These are phyloP conservation scores for Drosophila saltans DNA, from an alignment of 1,140 invertebrate genomes.

Conservation along the genomic window DNA sequence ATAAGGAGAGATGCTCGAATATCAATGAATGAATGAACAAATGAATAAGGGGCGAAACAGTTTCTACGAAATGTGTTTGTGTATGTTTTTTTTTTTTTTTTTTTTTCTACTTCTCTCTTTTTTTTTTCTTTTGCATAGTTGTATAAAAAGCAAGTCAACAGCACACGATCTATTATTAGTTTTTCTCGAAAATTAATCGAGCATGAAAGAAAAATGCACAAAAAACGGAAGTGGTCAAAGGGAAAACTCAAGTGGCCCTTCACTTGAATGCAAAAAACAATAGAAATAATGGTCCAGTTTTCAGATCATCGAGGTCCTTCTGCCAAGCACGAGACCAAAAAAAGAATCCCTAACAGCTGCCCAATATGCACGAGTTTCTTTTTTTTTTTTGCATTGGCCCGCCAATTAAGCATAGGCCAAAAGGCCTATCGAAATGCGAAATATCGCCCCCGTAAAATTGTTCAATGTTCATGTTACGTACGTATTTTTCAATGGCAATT, in stretches of 20 bases:
- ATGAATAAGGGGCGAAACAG: conserved; percentile 17
- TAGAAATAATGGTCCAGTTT: conserved; percentile 44
- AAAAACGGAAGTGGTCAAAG: conserved; percentile 73
- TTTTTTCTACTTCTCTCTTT: background rate
- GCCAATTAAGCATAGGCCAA: conserved; percentile 79
- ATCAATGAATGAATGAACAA: conserved; percentile 20
- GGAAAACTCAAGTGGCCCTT: conserved; percentile 57
- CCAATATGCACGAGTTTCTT: conserved; percentile 8
- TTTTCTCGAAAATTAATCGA: conserved; percentile 53
- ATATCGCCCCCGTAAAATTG: conserved; percentile 34
- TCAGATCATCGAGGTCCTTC: conserved; percentile 26
- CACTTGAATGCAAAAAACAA: conserved; percentile 25
- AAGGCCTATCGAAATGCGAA: conserved; percentile 38
- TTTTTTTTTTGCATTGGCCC: conserved; percentile 45
- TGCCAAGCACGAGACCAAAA: conserved; percentile 69
- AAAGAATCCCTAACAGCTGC: conserved; percentile 39
- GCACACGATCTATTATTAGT: conserved; percentile 66
- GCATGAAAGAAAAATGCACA: conserved; percentile 56
- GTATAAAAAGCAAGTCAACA: conserved; percentile 41
- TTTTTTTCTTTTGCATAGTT: background rate
- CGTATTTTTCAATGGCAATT: conserved; percentile 62
- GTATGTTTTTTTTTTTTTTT: background rate
- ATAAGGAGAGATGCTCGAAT: conserved; percentile 50
- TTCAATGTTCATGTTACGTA: conserved; percentile 18
- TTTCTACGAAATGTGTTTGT: conserved; percentile 12